A percentile compares a stretch with the other conserved stretches of the same genome.
Conservation (phyloP, 2,113 vertebrate species). For the Conger conger region DNA sequence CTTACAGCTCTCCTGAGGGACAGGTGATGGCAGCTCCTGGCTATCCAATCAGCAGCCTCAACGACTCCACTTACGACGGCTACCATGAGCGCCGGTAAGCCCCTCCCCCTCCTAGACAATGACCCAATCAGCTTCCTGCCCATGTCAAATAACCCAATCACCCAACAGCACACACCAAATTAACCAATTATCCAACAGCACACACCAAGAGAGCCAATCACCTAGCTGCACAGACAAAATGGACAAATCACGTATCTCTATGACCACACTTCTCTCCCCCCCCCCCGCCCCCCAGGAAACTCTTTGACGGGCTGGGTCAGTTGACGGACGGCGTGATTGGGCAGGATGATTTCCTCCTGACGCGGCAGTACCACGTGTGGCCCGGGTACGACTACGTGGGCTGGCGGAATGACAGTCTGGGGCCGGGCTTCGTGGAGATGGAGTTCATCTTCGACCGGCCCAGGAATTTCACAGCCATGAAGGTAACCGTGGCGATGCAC, state of each 20-base stretch:
- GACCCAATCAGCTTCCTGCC: not conserved
- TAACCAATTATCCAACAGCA: not conserved
- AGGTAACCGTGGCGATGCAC: conserved; percentile 54
- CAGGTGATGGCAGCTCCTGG: conserved; percentile 77
- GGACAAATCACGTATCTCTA: no score
- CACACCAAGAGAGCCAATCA: not conserved
- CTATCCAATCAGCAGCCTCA: conserved; percentile 73
- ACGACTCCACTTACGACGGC: conserved; percentile 89
- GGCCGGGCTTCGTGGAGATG: conserved; percentile 69
- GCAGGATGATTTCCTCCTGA: conserved; percentile 72
- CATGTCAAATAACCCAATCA: not conserved
- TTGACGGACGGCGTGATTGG: conserved; percentile 78
- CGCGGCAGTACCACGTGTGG: conserved; percentile 70
- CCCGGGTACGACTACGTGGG: conserved; percentile 81
- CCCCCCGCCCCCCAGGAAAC: conserved; percentile 61
- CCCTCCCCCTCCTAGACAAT: not conserved
- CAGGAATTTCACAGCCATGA: conserved; percentile 81
- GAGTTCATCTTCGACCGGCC: conserved; percentile 77
- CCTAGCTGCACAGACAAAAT: no score
- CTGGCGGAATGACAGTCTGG: conserved; percentile 77
- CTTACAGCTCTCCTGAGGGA: conserved; percentile 83
- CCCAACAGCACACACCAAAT: not conserved
- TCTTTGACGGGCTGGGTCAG: conserved; percentile 75
- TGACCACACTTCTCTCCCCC: not conserved
- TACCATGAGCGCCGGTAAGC: conserved; percentile 71